These are phyloP conservation scores for Pandemis heparana DNA, from an alignment of 2,888 invertebrate genomes.

Conservation along the genomic window DNA sequence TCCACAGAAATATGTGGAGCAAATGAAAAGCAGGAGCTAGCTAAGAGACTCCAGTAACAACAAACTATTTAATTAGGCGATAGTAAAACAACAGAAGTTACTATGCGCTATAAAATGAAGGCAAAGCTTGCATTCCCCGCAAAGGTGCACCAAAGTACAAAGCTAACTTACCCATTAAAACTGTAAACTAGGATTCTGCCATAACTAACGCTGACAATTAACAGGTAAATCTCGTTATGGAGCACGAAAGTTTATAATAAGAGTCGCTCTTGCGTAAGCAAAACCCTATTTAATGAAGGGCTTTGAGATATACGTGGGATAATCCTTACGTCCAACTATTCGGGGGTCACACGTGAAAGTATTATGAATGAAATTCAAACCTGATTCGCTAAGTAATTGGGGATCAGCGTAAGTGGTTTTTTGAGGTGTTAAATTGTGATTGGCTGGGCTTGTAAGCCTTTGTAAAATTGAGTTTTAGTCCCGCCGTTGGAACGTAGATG, in stretches of 20 bases:
- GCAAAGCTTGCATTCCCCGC: neutral
- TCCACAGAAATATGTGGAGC: neutral
- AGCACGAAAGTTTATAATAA: slow-evolving; percentile 44
- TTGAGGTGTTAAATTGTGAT: slow-evolving; percentile 25
- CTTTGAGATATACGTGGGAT: slow-evolving; percentile 59
- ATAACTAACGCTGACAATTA: slow-evolving; percentile 27
- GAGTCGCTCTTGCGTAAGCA: slow-evolving; percentile 46
- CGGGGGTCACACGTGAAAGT: slow-evolving; percentile 52
- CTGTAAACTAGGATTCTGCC: neutral
- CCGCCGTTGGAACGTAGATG: neutral
- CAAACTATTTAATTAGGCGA: neutral
- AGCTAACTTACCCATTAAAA: slow-evolving; percentile 17
- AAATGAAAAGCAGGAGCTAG: neutral
- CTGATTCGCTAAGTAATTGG: slow-evolving; percentile 36
- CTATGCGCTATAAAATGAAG: neutral
- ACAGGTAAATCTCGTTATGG: slow-evolving; percentile 20
- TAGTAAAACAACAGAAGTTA: neutral
- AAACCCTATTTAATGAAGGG: slow-evolving; percentile 66
- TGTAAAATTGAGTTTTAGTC: slow-evolving; percentile 3
- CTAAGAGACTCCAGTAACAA: neutral
- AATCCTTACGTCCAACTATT: slow-evolving; percentile 61
- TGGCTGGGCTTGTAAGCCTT: slow-evolving; percentile 9
- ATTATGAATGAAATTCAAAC: slow-evolving; percentile 62
- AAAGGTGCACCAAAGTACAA: slow-evolving; percentile 4
- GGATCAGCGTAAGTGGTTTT: slow-evolving; percentile 23